These are phyloP conservation scores for Teleiodes luculella DNA, from an alignment of 2,888 invertebrate species.

Conservation along the genomic window DNA sequence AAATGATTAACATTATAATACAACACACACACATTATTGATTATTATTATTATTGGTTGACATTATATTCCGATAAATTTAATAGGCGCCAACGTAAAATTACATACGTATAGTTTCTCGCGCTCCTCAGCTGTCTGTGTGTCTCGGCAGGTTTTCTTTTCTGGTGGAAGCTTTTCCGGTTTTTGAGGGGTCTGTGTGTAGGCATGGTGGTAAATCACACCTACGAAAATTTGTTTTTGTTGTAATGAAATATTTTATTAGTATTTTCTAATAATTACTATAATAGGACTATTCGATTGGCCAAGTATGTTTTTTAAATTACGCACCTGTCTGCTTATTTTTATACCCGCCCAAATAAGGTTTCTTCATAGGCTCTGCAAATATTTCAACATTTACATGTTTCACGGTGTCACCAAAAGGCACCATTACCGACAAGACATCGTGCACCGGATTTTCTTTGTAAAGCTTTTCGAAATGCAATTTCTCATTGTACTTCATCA, in stretches of 20 bases:
- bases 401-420: conserved; percentile 58
- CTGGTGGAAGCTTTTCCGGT: conserved; percentile 68
- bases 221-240: too few species aligned
- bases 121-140: conserved; percentile 82
- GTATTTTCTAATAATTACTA: too few species aligned
- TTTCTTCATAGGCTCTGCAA: conserved; percentile 78
- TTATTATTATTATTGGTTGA: too few species aligned
- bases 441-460: conserved; percentile 60
- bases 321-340: conserved; percentile 81
- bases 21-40: too few species aligned
- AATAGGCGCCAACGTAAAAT: too few species aligned
- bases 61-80: too few species aligned
- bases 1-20: too few species aligned
- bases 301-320: too few species aligned
- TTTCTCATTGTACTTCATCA: conserved; percentile 60
- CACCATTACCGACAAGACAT: conserved; percentile 66
- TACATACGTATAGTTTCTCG: conserved; percentile 62
- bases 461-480: conserved; percentile 65
- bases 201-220: conserved; percentile 87
- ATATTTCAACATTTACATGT: conserved; percentile 71
- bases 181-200: conserved; percentile 88
- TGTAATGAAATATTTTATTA: too few species aligned
- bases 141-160: conserved; percentile 77
- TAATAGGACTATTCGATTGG: too few species aligned
- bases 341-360: conserved; percentile 90